These are phyloP conservation scores for Drosophila ananassae DNA, from an alignment of 1,140 invertebrate species.

Conservation along the genomic window DNA sequence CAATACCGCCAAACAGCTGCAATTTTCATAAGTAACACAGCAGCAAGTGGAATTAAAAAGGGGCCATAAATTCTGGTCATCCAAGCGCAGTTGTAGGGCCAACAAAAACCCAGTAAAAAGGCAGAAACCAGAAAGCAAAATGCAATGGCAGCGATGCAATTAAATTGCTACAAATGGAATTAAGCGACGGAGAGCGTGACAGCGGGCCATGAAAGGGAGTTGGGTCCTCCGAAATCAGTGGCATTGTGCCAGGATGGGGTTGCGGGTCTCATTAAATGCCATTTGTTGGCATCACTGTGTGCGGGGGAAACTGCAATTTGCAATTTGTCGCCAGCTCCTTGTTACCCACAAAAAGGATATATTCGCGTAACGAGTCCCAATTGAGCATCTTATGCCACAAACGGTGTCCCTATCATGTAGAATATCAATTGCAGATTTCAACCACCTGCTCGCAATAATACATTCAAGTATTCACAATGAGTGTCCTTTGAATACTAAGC, in stretches of 20 bases:
- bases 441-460: constrained; percentile 26
- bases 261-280: constrained; percentile 47
- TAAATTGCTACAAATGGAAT: constrained; percentile 79
- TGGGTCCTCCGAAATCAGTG: constrained; percentile 47
- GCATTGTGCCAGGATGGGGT: constrained; percentile 40
- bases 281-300: constrained; percentile 32
- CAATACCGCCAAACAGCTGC: constrained; percentile 52
- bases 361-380: constrained; percentile 25
- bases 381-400: constrained; percentile 25
- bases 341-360: neutral
- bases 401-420: constrained; percentile 26
- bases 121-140: constrained; percentile 25
- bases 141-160: constrained; percentile 46
- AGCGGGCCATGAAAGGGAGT: constrained; percentile 28
- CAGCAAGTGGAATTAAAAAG: constrained; percentile 63
- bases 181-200: constrained; percentile 69
- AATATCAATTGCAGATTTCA: constrained; percentile 8
- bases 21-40: constrained; percentile 58
- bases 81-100: neutral
- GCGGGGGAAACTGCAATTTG: constrained; percentile 9
- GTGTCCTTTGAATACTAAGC: constrained; percentile 34
- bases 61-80: constrained; percentile 55
- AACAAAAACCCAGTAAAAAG: neutral
- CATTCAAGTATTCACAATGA: constrained; percentile 2
- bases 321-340: neutral